phyloP scores from a whole-genome alignment of 2,113 vertebrate species.

The Albula goreensis region DNA sequence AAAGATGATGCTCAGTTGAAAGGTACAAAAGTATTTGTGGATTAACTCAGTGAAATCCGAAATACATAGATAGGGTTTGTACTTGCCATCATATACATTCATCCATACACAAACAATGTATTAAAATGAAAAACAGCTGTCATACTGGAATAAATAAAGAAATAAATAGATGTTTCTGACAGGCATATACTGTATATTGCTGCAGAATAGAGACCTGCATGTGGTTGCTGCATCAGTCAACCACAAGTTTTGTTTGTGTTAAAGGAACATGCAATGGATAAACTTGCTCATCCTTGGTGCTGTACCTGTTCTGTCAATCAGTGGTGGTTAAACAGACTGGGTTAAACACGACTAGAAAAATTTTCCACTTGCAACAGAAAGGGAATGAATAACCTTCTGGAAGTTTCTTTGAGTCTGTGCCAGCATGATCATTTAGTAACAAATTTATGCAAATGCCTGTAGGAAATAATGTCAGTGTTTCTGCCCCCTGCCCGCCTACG shows the following conservation, averaged over 20 bases:
- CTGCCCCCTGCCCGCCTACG: not conserved
- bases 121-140: too few species aligned
- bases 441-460: slow-evolving; percentile 8
- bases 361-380: not conserved
- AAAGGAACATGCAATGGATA: not conserved
- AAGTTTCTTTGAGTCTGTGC: not conserved
- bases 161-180: too few species aligned
- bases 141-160: too few species aligned
- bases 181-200: too few species aligned
- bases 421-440: not conserved
- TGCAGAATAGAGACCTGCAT: too few species aligned
- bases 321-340: not conserved
- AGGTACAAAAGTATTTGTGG: too few species aligned
- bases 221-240: not conserved
- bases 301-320: not conserved
- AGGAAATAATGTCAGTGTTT: not conserved
- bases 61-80: too few species aligned
- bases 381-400: too few species aligned
- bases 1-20: too few species aligned
- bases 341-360: not conserved
- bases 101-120: too few species aligned
- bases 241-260: not conserved
- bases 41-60: too few species aligned
- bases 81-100: too few species aligned
- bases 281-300: not conserved